These are phyloP conservation scores for Mimas tiliae DNA, from an alignment of 2,888 invertebrate species.

Conservation along the genomic window DNA sequence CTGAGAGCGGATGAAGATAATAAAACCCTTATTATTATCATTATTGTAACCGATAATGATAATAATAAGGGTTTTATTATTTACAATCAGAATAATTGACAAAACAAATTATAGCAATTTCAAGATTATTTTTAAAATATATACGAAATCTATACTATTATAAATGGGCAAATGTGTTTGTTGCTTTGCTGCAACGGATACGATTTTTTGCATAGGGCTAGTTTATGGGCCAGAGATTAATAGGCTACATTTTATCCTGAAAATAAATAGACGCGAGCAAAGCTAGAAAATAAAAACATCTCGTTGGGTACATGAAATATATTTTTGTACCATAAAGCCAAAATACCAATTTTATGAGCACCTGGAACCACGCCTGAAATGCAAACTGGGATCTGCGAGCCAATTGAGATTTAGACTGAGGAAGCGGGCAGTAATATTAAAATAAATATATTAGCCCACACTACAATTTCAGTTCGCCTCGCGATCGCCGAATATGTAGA, in stretches of 20 bases:
- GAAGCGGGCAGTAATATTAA: conserved; percentile 5
- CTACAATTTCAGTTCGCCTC: background rate
- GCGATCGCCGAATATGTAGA: conserved; percentile 21
- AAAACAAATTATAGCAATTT: background rate
- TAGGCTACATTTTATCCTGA: no score
- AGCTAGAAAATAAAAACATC: background rate
- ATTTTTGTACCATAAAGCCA: background rate
- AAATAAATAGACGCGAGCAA: no score
- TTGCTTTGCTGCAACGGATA: no score
- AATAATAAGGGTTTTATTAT: background rate
- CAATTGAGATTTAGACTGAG: conserved; percentile 10
- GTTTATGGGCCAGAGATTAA: no score
- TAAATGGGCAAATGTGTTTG: no score
- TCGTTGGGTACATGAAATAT: background rate
- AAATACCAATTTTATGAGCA: conserved; percentile 6
- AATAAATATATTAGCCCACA: conserved; percentile 3
- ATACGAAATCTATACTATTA: no score
- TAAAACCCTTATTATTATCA: background rate
- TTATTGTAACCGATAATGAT: no score
- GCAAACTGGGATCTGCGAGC: background rate
- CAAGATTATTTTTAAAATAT: no score
- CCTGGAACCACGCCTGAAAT: background rate
- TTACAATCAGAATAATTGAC: background rate
- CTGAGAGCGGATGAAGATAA: background rate
- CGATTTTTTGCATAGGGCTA: no score